phyloP scores from a whole-genome alignment of 2,888 invertebrate genomes.

The Kuschelorhynchus macadamiae region DNA sequence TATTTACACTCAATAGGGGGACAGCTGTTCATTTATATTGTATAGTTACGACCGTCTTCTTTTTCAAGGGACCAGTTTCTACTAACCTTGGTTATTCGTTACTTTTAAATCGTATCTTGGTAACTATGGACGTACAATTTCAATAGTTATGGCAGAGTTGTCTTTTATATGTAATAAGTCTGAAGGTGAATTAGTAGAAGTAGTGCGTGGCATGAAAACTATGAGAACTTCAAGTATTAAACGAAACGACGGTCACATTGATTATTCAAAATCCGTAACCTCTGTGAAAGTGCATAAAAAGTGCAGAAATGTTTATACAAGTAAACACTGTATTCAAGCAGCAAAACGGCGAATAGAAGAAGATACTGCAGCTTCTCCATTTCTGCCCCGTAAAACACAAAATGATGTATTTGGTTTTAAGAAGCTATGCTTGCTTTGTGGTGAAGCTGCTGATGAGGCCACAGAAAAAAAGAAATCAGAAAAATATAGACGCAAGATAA shows the following conservation, averaged over 20 bases:
- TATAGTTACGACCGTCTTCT: background rate
- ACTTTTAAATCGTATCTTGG: conserved; percentile 2
- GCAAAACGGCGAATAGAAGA: too few relatives aligned
- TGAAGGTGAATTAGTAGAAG: conserved; percentile 29
- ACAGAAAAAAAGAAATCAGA: too few relatives aligned
- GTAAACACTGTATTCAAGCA: too few relatives aligned
- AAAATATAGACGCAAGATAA: too few relatives aligned
- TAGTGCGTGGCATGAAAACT: conserved; percentile 9
- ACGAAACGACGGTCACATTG: conserved; percentile 35
- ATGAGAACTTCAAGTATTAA: conserved; percentile 38
- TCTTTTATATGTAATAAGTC: conserved; percentile 35
- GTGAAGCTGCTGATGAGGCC: too few relatives aligned
- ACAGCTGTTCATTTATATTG: background rate
- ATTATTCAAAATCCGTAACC: conserved; percentile 44
- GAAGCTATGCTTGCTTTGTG: too few relatives aligned
- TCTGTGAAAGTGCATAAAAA: conserved; percentile 52
- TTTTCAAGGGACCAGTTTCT: background rate
- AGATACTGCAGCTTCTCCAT: too few relatives aligned
- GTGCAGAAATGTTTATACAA: too few relatives aligned
- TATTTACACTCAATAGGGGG: background rate
- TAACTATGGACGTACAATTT: conserved; percentile 1
- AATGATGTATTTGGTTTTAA: too few relatives aligned
- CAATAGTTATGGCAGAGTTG: conserved; percentile 9
- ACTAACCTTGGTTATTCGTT: background rate
- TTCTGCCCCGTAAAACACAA: too few relatives aligned